Evolutionary conservation across 1,140 invertebrate species (phyloP).

Genomic region (Scaptomyza hsui): DNA sequence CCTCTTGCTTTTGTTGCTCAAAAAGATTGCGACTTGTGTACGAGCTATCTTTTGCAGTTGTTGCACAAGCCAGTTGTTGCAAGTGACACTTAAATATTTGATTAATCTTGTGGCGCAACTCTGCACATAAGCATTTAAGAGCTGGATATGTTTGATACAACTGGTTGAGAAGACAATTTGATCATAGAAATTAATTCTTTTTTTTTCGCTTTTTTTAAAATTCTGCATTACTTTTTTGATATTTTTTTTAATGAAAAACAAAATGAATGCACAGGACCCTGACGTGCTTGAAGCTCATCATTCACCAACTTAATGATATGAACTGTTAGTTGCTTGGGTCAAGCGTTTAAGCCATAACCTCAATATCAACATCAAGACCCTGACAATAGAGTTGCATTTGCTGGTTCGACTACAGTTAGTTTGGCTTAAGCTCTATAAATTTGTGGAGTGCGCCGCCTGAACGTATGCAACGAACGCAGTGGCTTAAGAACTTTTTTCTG

Average conservation of each 20-base stretch:
- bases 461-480: conserved; percentile 46
- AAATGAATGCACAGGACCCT: conserved; percentile 6
- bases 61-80: no score
- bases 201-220: no score
- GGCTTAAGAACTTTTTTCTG: conserved; percentile 16
- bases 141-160: background rate
- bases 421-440: conserved; percentile 50
- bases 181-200: no score
- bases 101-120: background rate
- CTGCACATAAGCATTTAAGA: background rate
- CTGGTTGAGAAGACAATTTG: no score
- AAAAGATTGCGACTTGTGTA: background rate
- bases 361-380: conserved; percentile 26
- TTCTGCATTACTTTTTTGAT: no score
- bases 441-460: conserved; percentile 40
- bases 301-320: conserved; percentile 24
- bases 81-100: conserved; percentile 19
- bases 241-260: no score
- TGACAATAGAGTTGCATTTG: conserved; percentile 1
- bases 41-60: no score
- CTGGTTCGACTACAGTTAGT: background rate
- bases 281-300: conserved; percentile 13
- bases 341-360: conserved; percentile 47
- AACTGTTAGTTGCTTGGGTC: conserved; percentile 37
- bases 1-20: background rate